A percentile compares a stretch with the other conserved stretches of the same genome.
Evolutionary conservation across 2,113 vertebrate species (phyloP).

Genomic region (Ailurus styani): DNA sequence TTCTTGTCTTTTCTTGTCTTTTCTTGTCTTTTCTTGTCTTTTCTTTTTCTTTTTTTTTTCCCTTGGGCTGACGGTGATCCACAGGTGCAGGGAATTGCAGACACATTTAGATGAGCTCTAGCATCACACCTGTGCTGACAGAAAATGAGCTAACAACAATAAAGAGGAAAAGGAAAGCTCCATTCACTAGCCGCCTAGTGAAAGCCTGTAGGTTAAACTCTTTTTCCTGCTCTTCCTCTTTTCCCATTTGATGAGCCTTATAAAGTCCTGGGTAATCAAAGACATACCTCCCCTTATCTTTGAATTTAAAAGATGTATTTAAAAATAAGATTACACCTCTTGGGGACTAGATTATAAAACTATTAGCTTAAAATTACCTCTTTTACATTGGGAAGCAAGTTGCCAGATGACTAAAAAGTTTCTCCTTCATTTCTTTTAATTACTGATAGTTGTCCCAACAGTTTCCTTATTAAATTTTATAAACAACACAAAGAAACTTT

Average conservation of each 20-base stretch:
- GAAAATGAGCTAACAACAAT: background rate
- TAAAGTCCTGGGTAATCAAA: background rate
- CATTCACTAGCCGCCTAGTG: background rate
- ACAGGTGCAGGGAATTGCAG: constrained; percentile 44
- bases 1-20: too few species aligned
- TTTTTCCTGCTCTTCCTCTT: background rate
- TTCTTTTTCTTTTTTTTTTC: too few species aligned
- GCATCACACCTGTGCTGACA: constrained; percentile 49
- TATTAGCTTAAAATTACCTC: background rate
- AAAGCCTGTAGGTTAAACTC: accelerated
- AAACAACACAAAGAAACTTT: background rate
- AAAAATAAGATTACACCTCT: background rate
- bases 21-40: constrained; percentile 58
- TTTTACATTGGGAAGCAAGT: background rate
- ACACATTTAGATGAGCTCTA: background rate
- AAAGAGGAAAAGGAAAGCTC: background rate
- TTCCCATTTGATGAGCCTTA: background rate
- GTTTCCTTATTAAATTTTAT: background rate
- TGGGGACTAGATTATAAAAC: background rate
- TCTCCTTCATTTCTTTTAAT: background rate
- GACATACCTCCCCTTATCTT: background rate
- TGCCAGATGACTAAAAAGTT: background rate
- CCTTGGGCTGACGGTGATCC: background rate
- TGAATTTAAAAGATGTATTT: background rate
- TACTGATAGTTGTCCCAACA: background rate